Evolutionary conservation across 2,888 invertebrate species (phyloP).

Genomic region (Lomographa bimaculata): DNA sequence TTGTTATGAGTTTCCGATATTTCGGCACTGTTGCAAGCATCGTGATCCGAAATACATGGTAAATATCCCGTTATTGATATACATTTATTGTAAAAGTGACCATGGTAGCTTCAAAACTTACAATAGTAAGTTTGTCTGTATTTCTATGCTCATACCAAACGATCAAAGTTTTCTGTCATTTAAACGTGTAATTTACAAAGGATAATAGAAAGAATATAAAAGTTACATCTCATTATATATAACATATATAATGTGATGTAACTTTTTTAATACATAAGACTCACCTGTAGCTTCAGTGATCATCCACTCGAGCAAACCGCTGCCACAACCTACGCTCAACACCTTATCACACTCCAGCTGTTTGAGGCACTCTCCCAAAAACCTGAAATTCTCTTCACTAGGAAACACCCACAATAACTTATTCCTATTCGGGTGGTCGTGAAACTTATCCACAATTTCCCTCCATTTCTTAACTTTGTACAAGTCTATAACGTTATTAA

Average conservation of each 20-base stretch:
- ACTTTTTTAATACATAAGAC: constrained; percentile 32
- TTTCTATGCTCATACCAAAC: no score
- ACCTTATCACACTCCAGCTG: constrained; percentile 74
- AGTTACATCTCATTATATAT: no score
- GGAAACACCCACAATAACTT: constrained; percentile 91
- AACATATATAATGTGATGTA: neutral
- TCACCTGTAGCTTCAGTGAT: constrained; percentile 86
- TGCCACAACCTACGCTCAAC: constrained; percentile 91
- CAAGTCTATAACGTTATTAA: constrained; percentile 59
- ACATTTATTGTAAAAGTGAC: no score
- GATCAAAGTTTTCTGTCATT: no score
- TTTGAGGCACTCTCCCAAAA: constrained; percentile 75
- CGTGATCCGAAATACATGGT: no score
- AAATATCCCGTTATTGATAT: no score
- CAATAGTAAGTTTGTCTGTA: no score
- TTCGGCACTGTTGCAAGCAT: no score
- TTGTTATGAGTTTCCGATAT: no score
- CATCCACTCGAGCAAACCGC: constrained; percentile 93
- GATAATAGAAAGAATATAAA: no score
- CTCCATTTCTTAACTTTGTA: constrained; percentile 75
- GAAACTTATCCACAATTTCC: constrained; percentile 67
- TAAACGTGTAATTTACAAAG: no score
- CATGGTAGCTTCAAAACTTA: no score
- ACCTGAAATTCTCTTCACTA: constrained; percentile 84
- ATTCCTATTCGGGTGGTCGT: constrained; percentile 76